Evolutionary conservation across 2,113 vertebrate species (phyloP), one percentile per base, ranked within the genome.

Genomic region (Acanthisitta chloris): DNA sequence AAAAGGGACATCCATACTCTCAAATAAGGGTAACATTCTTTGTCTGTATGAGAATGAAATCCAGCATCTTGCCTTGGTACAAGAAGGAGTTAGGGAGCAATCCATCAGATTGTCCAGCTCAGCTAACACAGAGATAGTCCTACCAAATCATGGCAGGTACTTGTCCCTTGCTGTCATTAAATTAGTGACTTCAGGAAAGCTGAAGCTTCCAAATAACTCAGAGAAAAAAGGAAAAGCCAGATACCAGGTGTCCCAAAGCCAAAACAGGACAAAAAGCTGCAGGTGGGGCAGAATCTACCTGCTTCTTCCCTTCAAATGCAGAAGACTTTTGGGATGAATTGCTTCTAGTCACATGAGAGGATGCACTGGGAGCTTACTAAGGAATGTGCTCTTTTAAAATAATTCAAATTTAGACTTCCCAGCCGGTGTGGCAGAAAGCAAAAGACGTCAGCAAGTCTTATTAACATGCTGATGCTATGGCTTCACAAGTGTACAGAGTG

Each of bases 391-490:
- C 38, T 73, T 83, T 61, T 48, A 4, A 65, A 92, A 42, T 69
- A 95, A 97, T 97, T 98, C 96, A 95, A 88, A 97, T 97, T 94
- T 88, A 86, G 77, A 73, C 86, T 89, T 94, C 78, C 48, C 85
- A 96, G 71, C 82, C 81, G 13, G 88, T 91, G 94, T 91, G 94
- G 90, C 86, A 96, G 96, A 97, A 91, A 97, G 96, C 62, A 92
- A 91, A 85, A 86, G 84, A 77, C 29, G 66, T 96, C 94, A 96
- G 90, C 78, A 84, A 79, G 74, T 96, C 96, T 91, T 88, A 96
- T 98, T 98, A 97, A 98, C 94, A 98, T 98, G 97, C 97, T 86
- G 95, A 96, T 97, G 93, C 88, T 90, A 85, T 20, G 33, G 95
- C 96, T 95, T 70, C 61, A 87, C 88, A 91, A 97, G 94, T 87